A percentile compares a stretch with the other conserved stretches of the same genome.
Evolutionary conservation across 2,888 invertebrate genomes (phyloP).

Genomic region (Microctonus brassicae): DNA sequence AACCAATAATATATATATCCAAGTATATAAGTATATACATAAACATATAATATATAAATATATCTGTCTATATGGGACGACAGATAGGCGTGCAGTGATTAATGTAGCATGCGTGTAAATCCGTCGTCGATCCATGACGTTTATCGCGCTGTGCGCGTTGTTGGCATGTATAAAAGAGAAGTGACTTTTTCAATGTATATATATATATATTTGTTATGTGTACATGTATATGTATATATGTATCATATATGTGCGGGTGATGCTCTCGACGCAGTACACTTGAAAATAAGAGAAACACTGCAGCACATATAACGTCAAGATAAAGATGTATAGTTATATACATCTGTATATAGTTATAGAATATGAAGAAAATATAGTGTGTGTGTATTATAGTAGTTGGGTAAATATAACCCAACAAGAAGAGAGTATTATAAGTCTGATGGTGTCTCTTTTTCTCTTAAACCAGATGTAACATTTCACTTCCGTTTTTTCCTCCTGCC

Average conservation of each 20-base stretch:
- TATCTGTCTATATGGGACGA: constrained; percentile 16
- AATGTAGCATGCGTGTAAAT: constrained; percentile 33
- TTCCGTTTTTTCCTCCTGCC: constrained; percentile 30
- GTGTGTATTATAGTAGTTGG: constrained; percentile 26
- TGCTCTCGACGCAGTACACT: constrained; percentile 7
- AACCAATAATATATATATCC: no score
- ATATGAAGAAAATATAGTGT: background rate
- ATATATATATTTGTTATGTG: no score
- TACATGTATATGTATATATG: no score
- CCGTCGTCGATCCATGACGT: constrained; percentile 34
- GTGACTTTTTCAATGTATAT: background rate
- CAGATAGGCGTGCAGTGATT: constrained; percentile 28
- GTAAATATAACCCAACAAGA: constrained; percentile 24
- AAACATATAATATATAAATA: background rate
- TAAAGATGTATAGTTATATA: background rate
- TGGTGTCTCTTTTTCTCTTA: constrained; percentile 23
- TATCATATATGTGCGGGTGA: background rate
- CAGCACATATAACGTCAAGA: background rate
- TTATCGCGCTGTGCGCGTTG: constrained; percentile 26
- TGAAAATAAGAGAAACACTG: background rate
- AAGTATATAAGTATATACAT: background rate
- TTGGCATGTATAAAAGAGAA: background rate
- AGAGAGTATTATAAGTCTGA: constrained; percentile 5
- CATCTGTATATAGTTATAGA: no score
- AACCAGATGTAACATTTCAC: constrained; percentile 41